A percentile compares a stretch with the other conserved stretches of the same genome.
Evolutionary conservation across 2,888 invertebrate genomes (phyloP).

Genomic region (Thereva unica): DNA sequence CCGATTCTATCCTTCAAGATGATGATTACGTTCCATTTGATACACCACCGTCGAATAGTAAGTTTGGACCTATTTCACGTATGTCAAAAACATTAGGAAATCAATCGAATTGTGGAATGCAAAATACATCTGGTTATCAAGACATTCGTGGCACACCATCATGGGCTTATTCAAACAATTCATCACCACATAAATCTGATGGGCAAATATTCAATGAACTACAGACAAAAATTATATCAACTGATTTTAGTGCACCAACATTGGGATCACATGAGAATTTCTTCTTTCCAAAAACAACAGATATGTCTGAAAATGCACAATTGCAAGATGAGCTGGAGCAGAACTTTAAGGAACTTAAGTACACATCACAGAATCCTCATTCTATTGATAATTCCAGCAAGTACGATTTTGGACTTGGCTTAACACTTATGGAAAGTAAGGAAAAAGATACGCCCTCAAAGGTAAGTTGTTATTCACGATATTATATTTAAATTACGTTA

Average conservation of each 20-base stretch:
- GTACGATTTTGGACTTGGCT: slow-evolving; percentile 37
- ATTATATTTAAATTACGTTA: neutral
- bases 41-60: slow-evolving; percentile 63
- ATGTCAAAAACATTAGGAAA: slow-evolving; percentile 43
- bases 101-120: slow-evolving; percentile 10
- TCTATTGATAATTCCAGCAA: slow-evolving; percentile 28
- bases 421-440: slow-evolving; percentile 38
- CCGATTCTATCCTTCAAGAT: slow-evolving; percentile 64
- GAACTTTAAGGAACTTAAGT: slow-evolving; percentile 17
- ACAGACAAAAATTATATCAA: slow-evolving; percentile 13
- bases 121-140: slow-evolving; percentile 21
- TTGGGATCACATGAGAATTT: slow-evolving; percentile 35
- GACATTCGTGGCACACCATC: slow-evolving; percentile 24
- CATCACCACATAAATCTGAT: slow-evolving; percentile 34
- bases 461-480: slow-evolving; percentile 27
- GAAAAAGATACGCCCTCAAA: slow-evolving; percentile 35
- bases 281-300: slow-evolving; percentile 34
- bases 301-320: slow-evolving; percentile 24
- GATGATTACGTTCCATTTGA: slow-evolving; percentile 70
- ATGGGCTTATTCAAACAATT: slow-evolving; percentile 35
- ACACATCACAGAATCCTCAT: slow-evolving; percentile 12
- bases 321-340: slow-evolving; percentile 26
- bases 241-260: slow-evolving; percentile 33
- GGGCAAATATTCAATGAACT: slow-evolving; percentile 32
- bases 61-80: slow-evolving; percentile 72